Percentiles rank a stretch among this genome's conserved stretches.
These are phyloP conservation scores for Trachymyrmex cornetzi DNA, from an alignment of 1,140 invertebrate species.

Conservation along the genomic window DNA sequence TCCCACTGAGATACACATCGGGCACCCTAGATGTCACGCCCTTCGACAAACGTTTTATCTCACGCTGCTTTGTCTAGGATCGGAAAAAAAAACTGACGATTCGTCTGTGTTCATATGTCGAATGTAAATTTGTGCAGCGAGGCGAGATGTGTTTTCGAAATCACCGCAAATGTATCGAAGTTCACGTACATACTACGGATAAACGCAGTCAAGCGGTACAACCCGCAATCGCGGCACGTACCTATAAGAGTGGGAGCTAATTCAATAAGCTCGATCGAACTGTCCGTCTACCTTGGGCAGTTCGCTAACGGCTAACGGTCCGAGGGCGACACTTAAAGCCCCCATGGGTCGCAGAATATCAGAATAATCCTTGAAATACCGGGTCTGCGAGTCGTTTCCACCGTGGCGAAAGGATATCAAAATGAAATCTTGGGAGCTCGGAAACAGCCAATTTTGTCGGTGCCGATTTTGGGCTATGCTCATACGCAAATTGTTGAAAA, in stretches of 20 bases:
- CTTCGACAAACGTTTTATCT: not conserved
- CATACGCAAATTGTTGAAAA: constrained; percentile 31
- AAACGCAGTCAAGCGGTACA: constrained; percentile 6
- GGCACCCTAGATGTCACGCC: constrained; percentile 37
- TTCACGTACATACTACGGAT: not conserved
- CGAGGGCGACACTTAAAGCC: constrained; percentile 24
- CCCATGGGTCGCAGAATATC: constrained; percentile 27
- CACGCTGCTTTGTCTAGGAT: not conserved
- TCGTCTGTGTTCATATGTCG: too few relatives aligned
- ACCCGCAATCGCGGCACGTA: constrained; percentile 26
- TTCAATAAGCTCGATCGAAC: constrained; percentile 56
- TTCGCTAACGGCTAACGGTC: constrained; percentile 23
- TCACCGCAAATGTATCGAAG: constrained; percentile 5
- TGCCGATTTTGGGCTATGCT: not conserved
- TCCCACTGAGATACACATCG: constrained; percentile 44
- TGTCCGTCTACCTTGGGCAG: constrained; percentile 8
- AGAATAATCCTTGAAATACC: constrained; percentile 45
- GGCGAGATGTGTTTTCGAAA: not conserved
- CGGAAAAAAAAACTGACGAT: not conserved
- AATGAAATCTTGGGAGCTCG: constrained; percentile 28
- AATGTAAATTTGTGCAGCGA: constrained; percentile 16
- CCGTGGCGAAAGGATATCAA: not conserved
- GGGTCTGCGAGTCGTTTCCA: not conserved
- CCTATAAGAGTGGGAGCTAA: constrained; percentile 32
- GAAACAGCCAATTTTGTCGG: not conserved